phyloP scores from a whole-genome alignment of 2,113 vertebrate genomes.

The Cephalopterus ornatus region DNA sequence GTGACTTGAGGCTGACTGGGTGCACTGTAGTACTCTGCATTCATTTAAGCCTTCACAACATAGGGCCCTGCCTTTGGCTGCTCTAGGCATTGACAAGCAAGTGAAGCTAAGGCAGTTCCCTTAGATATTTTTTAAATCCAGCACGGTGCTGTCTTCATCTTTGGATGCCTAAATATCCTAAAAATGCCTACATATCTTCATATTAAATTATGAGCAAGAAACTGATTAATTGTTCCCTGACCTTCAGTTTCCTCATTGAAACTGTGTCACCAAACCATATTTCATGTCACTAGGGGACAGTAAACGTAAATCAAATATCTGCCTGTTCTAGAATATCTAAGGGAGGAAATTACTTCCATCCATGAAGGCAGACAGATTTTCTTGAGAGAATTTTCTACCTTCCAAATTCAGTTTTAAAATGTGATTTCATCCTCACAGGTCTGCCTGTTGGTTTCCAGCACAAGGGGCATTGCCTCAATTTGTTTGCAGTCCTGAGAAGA shows the following conservation, averaged over 20 bases:
- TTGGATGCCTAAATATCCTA: not conserved
- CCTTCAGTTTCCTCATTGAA: not conserved
- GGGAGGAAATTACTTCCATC: slow-evolving; percentile 11
- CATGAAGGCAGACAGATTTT: not conserved
- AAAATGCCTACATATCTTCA: not conserved
- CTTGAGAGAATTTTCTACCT: not conserved
- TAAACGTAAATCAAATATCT: slow-evolving; percentile 3
- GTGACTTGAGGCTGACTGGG: not conserved
- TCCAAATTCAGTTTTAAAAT: not conserved
- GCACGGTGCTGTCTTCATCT: not conserved
- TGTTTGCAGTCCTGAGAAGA: not conserved
- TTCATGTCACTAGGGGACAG: slow-evolving; percentile 11
- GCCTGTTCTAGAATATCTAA: not conserved
- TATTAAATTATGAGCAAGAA: not conserved
- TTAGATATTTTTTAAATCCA: not conserved
- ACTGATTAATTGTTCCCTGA: slow-evolving; percentile 12
- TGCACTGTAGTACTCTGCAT: not conserved
- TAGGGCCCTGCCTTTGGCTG: not conserved
- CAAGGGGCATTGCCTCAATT: not conserved
- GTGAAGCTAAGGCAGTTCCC: not conserved
- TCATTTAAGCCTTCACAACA: not conserved
- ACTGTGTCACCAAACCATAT: not conserved
- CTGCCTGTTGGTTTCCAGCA: not conserved
- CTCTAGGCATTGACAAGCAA: not conserved
- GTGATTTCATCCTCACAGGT: not conserved